Evolutionary conservation across 2,888 invertebrate genomes (phyloP), one percentile per base, ranked within the genome.

Genomic region (Elegia similella): DNA sequence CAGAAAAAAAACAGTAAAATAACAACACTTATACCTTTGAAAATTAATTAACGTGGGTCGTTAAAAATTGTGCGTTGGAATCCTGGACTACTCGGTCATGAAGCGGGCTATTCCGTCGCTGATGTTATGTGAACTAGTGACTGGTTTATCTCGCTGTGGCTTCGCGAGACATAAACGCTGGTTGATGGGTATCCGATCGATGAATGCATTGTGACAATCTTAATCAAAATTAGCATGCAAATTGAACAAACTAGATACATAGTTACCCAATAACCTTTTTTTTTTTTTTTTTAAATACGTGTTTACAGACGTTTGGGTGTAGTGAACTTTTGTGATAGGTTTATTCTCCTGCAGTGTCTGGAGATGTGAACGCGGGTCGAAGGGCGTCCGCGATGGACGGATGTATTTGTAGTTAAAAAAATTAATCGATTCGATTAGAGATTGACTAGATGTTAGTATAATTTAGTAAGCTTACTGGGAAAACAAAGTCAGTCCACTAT

Each of bases 81-180:
- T 38, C 38, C 12, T 38, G 10, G 38, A 38, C 38, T 38, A 38
- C 38, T 8, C 38, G 12, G 12, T 23, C 23, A 3, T 3, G 23
- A 23, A 23, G 23, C 23, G 23, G 23, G 23, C 30, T 48, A 48
- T 54, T 53, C 44, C 52, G 15, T 58, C 43, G 59, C 50, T 46
- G 57, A 52, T 60, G 17, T 10, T 34, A 34, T 50, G 15, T 48
- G 50, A 34, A 34, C 59, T 55, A 61, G 59, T 68, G 69, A 76
- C 84, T 80, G 82, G 86, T 84, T 80, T 75, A 65, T 68, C 78
- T 79, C 82, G 83, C 83, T 68, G 81, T 69, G 78, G 84, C 78
- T 83, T 83, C 82, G 82, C 75, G 80, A 85, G 81, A 84, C 84
- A 85, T 84, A 82, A 87, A 85, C 71, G 77, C 72, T 71, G 75